These are phyloP conservation scores for Ischnura elegans DNA, from an alignment of 2,888 invertebrate genomes.

Conservation along the genomic window DNA sequence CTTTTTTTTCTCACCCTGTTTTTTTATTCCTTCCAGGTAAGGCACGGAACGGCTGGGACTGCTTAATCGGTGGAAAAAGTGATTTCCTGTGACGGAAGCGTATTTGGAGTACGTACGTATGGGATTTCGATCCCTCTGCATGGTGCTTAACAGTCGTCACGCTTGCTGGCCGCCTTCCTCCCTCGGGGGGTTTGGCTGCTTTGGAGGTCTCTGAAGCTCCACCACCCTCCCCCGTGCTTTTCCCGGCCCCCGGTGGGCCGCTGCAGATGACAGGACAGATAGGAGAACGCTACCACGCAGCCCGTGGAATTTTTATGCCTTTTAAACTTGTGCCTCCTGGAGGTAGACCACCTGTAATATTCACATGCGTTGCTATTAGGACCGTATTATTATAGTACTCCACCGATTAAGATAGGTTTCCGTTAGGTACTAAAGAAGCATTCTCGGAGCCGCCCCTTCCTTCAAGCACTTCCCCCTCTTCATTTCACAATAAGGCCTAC, in stretches of 20 bases:
- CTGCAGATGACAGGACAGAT: slow-evolving; percentile 24
- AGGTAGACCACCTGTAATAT: background rate
- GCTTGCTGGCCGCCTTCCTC: background rate
- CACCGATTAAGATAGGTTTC: too few relatives aligned
- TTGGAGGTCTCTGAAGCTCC: background rate
- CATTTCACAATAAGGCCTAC: too few relatives aligned
- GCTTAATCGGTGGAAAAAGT: slow-evolving; percentile 14
- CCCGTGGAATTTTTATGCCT: slow-evolving; percentile 3
- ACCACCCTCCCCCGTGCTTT: background rate
- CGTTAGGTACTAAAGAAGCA: too few relatives aligned
- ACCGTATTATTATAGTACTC: too few relatives aligned
- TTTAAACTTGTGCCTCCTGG: background rate
- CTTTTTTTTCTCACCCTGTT: background rate
- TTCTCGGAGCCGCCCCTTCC: too few relatives aligned
- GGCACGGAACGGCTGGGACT: background rate
- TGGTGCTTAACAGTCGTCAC: slow-evolving; percentile 26
- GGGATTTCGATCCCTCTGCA: slow-evolving; percentile 3
- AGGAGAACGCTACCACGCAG: background rate
- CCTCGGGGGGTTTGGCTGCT: background rate
- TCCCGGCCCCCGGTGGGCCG: background rate
- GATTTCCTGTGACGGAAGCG: slow-evolving; percentile 23
- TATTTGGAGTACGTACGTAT: slow-evolving; percentile 35
- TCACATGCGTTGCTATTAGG: background rate
- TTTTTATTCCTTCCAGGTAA: background rate
- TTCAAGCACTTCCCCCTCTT: too few relatives aligned